Conservation (phyloP, 2,113 vertebrate genomes). For the Oryctolagus cuniculus region mOryCun1.1 NC_091433.1:54092001-54092500, state of each 20-base stretch:
- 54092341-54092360: neutral
- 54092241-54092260: too few relatives aligned
- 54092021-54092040: neutral
- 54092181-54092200: neutral
- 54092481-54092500: neutral
- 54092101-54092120: neutral
- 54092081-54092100: neutral
- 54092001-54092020: neutral
- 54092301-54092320: neutral
- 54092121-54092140: neutral
- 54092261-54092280: neutral
- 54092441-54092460: neutral
- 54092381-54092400: neutral
- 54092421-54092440: neutral
- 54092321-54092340: neutral
- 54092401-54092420: neutral
- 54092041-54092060: neutral
- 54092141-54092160: neutral
- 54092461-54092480: neutral
- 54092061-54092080: neutral
- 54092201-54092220: neutral
- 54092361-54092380: neutral
- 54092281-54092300: neutral
- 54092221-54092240: neutral
- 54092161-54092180: neutral